Evolutionary conservation across 2,113 vertebrate species (phyloP), one percentile per base, ranked within the genome.

Genomic region (Rhipidura dahli): DNA sequence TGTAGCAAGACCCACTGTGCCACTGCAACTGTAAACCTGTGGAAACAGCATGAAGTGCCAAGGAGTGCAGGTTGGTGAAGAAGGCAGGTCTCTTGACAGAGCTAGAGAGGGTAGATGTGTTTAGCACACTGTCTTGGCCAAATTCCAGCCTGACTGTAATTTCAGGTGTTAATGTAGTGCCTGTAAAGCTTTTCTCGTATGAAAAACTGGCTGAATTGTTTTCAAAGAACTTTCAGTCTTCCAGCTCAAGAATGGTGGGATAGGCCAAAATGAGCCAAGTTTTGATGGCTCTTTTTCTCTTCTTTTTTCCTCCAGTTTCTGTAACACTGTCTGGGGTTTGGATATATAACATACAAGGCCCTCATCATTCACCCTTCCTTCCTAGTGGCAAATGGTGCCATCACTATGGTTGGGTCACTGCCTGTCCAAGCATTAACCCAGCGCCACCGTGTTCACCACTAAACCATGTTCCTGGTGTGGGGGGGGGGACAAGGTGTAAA

Each of bases 371-470:
- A 35, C 2, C 27, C 9, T 19, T 90, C 23, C 20, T 68, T 77
- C 23, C 64, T 56, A 17, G 20, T 51, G 40, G 64, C 10, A 81
- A 61, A 78, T 16, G 54, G 13, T 47, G 31, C 56, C 49, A 50
- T 39, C 21, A 15, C 16, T n/a, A 2, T 17, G 23, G 24, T 9
- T 0, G 4, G 20, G 6, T 28, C 30, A 33, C 44, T 50, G 63
- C 27, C 53, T 45, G n/a, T 49, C n/a, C 45, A 77, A 22, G 22
- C 27, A 37, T 33, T 51, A 60, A 31, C 9, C 56, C 49, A 54
- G n/a, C 22, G 47, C 40, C 24, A 79, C 35, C 49, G 40, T 26
- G 20, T 40, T 40, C 11, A 47, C 15, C 16, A 30, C 16, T 61
- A 61, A 61, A 61, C 6, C 40, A 20, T 26, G n/a, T 47, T 20